Percentiles rank a stretch among this genome's conserved stretches.
These are phyloP conservation scores for Drosophila kambysellisi DNA, from an alignment of 2,888 invertebrate species.

Conservation along the genomic window DNA sequence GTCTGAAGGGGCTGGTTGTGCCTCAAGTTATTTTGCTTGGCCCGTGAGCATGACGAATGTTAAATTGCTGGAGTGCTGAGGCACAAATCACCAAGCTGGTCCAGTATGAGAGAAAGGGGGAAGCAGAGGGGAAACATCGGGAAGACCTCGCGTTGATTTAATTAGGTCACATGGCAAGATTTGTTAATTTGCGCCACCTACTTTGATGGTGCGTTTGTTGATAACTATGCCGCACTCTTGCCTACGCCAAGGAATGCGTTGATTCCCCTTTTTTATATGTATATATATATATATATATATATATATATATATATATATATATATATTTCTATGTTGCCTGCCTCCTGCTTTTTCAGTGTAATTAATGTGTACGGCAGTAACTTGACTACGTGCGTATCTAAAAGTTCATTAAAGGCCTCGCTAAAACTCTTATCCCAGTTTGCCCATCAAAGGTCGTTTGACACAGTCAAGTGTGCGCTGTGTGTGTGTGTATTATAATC, in stretches of 20 bases:
- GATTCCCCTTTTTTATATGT: not conserved
- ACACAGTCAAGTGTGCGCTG: conserved; percentile 57
- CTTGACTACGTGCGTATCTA: conserved; percentile 72
- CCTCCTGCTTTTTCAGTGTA: conserved; percentile 45
- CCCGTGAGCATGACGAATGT: conserved; percentile 76
- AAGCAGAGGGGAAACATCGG: conserved; percentile 24
- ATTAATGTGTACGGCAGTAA: conserved; percentile 65
- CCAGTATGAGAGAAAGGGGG: not conserved
- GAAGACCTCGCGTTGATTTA: conserved; percentile 70
- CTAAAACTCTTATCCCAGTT: conserved; percentile 59
- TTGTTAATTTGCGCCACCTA: conserved; percentile 81
- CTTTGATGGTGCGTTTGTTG: conserved; percentile 73
- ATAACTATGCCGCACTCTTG: conserved; percentile 45
- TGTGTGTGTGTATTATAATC: conserved; percentile 4
- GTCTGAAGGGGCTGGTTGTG: conserved; percentile 24
- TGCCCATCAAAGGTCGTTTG: conserved; percentile 75
- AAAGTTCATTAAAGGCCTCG: conserved; percentile 70
- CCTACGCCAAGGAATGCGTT: conserved; percentile 56
- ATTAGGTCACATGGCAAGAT: conserved; percentile 78
- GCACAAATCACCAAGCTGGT: conserved; percentile 32
- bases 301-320: not conserved
- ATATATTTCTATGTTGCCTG: not conserved
- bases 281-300: too few species aligned
- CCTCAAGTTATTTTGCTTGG: conserved; percentile 64
- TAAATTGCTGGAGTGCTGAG: conserved; percentile 63